These are phyloP conservation scores for Drosophila pandora DNA, from an alignment of 1,140 invertebrate species.

Conservation along the genomic window DNA sequence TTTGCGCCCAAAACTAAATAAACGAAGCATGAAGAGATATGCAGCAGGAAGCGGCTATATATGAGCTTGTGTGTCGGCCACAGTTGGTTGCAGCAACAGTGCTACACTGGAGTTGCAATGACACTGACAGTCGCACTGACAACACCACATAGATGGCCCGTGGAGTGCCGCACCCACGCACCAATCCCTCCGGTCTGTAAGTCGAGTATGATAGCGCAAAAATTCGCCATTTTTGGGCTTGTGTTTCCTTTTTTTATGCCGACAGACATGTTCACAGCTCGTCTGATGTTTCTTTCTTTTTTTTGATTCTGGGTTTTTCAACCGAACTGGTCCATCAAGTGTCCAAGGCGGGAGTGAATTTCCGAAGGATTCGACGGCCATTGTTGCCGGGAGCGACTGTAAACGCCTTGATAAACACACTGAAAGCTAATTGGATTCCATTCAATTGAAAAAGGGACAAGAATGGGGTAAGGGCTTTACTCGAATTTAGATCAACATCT, in stretches of 20 bases:
- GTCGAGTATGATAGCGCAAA: conserved; percentile 52
- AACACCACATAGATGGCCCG: conserved; percentile 15
- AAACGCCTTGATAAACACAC: conserved; percentile 68
- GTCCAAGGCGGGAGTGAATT: not conserved
- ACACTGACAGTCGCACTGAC: conserved; percentile 43
- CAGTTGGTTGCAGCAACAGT: conserved; percentile 36
- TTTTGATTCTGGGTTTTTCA: conserved; percentile 1
- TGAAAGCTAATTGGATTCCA: conserved; percentile 76
- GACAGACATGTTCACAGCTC: conserved; percentile 17
- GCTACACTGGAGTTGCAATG: conserved; percentile 30
- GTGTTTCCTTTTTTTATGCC: conserved; percentile 8
- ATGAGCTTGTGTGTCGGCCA: conserved; percentile 14
- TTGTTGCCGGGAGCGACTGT: conserved; percentile 48
- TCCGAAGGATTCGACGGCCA: conserved; percentile 55
- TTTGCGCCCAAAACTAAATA: conserved; percentile 67
- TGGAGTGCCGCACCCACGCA: conserved; percentile 2
- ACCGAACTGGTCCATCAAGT: not conserved
- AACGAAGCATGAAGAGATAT: conserved; percentile 78
- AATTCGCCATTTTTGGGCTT: conserved; percentile 18
- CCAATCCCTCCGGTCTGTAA: conserved; percentile 38
- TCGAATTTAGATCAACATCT: conserved; percentile 1
- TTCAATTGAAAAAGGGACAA: conserved; percentile 34
- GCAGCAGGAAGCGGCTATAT: conserved; percentile 47
- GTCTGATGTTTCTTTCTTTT: conserved; percentile 18
- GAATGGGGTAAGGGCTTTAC: not conserved